These are phyloP conservation scores for Dynastes hyllus DNA, from an alignment of 2,888 invertebrate genomes.

Conservation along the genomic window DNA sequence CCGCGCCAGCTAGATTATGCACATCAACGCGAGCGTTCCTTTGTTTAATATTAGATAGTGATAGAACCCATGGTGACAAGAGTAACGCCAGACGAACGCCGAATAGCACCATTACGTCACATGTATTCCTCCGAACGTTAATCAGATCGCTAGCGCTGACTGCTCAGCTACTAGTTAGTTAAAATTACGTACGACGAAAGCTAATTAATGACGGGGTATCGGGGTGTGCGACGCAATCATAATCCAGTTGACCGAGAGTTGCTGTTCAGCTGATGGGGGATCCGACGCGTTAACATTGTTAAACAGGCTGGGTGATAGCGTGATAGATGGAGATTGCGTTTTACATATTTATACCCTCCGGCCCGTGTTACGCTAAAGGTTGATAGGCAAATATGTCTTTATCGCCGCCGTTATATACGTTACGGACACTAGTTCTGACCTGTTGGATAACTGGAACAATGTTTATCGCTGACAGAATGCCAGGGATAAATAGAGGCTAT, in stretches of 20 bases:
- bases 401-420: background rate
- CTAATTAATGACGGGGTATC: constrained; percentile 33
- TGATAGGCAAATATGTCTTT: constrained; percentile 11
- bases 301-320: constrained; percentile 23
- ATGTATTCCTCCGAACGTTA: background rate
- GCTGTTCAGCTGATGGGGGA: background rate
- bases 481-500: too few relatives aligned
- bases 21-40: background rate
- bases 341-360: constrained; percentile 39
- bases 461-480: background rate
- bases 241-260: background rate
- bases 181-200: constrained; percentile 15
- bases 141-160: constrained; percentile 8
- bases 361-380: background rate
- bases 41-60: constrained; percentile 20
- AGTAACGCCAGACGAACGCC: background rate
- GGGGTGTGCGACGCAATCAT: constrained; percentile 18
- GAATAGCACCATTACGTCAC: background rate
- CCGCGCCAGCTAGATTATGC: constrained; percentile 17
- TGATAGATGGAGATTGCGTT: constrained; percentile 46
- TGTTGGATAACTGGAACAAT: constrained; percentile 2
- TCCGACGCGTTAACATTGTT: constrained; percentile 31
- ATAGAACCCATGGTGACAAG: background rate
- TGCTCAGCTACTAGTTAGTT: background rate
- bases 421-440: background rate